Evolutionary conservation across 2,113 vertebrate species (phyloP), one percentile per base, ranked within the genome.

Genomic region (Laterallus jamaicensis): DNA sequence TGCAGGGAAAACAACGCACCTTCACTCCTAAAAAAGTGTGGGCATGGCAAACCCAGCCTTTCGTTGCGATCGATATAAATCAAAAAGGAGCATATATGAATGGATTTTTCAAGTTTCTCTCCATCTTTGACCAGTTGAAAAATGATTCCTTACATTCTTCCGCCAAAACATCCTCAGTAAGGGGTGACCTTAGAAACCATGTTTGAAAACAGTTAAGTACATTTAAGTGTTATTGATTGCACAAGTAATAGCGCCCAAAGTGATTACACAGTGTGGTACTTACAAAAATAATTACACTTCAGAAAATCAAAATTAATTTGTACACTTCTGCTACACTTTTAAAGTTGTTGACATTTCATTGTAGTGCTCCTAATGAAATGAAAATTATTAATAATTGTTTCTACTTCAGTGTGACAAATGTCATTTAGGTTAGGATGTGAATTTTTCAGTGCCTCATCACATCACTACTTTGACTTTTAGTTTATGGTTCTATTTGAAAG

Each of bases 251-350:
- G 96, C 44, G 9, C 95, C 96, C 87, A 94, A 96, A 97, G 96
- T 98, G 98, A 98, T 98, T 98, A 97, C 98, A 97, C 94, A 97
- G 97, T 94, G 97, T 96, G 91, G 94, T 94, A 98, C 98, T 98
- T 97, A 93, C 87, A 97, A 96, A 97, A 97, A 97, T 98, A 98
- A 98, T 98, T 98, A 96, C 93, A 97, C 98, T 98, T 97, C 96
- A 98, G 97, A 98, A 98, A 98, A 98, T 98, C 97, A 97, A 98
- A 98, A 98, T 98, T 98, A 98, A 98, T 98, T 98, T 98, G 97
- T 97, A 98, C 96, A 97, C 97, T 98, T 95, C 94, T 96, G 95
- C 94, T 92, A 94, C 92, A 98, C 97, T 98, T 98, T 97, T 84
- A 90, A 97, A 97, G 96, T 97, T 98, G 96, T 98, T 98, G 98